Conservation (phyloP, 2,797 vertebrate genomes). For the Onychomys arenicola region DNA sequence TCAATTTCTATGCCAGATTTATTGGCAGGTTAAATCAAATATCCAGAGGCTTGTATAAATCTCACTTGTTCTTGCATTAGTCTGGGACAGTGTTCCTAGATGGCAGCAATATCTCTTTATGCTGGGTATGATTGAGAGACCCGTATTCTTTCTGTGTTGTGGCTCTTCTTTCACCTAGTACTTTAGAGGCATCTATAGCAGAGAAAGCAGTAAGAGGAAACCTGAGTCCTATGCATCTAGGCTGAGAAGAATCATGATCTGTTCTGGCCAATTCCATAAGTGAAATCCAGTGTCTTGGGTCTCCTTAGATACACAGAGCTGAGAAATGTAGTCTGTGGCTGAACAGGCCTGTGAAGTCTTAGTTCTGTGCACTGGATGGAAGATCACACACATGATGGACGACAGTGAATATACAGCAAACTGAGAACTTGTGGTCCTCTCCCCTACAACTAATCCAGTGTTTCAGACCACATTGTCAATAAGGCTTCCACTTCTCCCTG, state of each 20-base stretch:
- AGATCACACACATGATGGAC: rapidly evolving
- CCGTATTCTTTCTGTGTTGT: neutral
- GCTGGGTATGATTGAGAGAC: neutral
- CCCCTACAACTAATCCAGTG: neutral
- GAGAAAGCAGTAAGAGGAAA: neutral
- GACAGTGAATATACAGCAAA: neutral
- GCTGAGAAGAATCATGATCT: neutral
- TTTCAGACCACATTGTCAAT: neutral
- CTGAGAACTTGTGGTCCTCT: neutral
- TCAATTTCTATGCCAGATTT: neutral
- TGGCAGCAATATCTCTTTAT: neutral
- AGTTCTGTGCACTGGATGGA: neutral
- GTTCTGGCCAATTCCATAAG: neutral
- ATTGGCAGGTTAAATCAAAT: neutral
- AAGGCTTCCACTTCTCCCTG: neutral
- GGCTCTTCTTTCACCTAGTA: neutral
- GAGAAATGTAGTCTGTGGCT: neutral
- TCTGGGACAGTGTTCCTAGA: neutral
- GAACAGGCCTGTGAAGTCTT: neutral
- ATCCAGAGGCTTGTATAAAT: neutral
- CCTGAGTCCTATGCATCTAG: neutral
- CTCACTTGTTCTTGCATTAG: neutral
- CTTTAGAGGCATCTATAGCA: neutral
- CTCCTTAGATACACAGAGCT: neutral
- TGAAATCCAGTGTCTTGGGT: neutral